These are phyloP conservation scores for Lepisosteus osseus DNA, from an alignment of 2,113 vertebrate species.

Conservation along the genomic window DNA sequence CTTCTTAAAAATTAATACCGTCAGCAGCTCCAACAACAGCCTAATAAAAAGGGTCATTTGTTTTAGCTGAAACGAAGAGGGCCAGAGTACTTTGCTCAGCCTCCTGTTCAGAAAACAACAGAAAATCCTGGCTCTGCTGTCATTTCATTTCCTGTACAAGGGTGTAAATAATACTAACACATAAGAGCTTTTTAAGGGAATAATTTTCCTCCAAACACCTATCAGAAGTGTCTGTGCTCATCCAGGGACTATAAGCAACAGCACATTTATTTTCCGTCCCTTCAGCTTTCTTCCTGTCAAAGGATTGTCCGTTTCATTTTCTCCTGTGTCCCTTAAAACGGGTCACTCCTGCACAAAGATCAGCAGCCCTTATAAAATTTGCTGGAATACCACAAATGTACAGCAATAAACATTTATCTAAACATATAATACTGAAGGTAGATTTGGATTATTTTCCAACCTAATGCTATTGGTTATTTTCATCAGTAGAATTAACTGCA, in stretches of 20 bases:
- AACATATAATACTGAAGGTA: too few relatives aligned
- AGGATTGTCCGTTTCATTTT: background rate
- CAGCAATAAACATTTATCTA: too few relatives aligned
- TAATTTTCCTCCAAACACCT: background rate
- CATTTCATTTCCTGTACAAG: constrained; percentile 20
- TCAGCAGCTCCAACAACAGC: constrained; percentile 22
- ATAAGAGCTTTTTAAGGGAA: constrained; percentile 7
- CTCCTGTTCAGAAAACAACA: background rate
- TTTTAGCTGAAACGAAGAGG: background rate
- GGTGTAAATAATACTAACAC: constrained; percentile 15
- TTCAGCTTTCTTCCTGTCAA: constrained; percentile 24
- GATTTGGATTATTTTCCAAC: too few relatives aligned
- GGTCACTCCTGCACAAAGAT: too few relatives aligned
- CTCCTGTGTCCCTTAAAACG: background rate
- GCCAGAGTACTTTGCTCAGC: constrained; percentile 13
- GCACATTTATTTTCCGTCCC: constrained; percentile 28
- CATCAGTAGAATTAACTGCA: too few relatives aligned
- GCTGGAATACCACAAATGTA: too few relatives aligned
- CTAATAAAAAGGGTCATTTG: constrained; percentile 14
- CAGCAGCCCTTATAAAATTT: too few relatives aligned
- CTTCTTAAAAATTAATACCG: constrained; percentile 17
- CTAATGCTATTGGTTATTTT: too few relatives aligned
- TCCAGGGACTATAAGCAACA: background rate
- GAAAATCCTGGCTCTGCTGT: constrained; percentile 11
- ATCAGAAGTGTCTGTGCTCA: background rate